Evolutionary conservation across 1,140 invertebrate species (phyloP), one percentile per base, ranked within the genome.

Genomic region (Drosophila seguyi): DNA sequence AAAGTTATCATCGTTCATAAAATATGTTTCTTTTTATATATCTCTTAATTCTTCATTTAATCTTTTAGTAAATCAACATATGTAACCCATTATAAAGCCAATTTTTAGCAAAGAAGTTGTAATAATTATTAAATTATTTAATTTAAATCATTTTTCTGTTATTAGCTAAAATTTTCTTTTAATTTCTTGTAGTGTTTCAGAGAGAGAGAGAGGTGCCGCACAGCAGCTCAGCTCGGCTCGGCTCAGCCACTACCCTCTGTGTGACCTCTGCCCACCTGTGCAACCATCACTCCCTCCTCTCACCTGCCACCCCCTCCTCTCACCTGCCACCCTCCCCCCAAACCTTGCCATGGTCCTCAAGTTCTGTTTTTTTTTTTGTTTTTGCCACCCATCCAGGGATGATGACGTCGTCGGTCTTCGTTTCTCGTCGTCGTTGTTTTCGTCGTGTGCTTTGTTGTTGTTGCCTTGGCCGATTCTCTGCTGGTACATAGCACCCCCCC

Each of bases 391-490:
- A 87, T 85, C 68, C 71, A 79, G 74, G 82, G 78, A 81, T 81
- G 84, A 88, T 87, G 84, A 83, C 84, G 84, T 82, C 71, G 83
- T 84, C 80, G 81, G 73, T 61, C 57, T 65, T 75, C 71, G 68
- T 73, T 75, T 75, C 47, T 42, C 34, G 20, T 74, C 48, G 67
- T 59, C 63, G n/a, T 44, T n/a, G n/a, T n/a, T n/a, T 53, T 52
- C 27, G 20, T 59, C 67, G 67, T 59, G 53, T 22, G 36, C 16
- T 25, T 25, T 52, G 38, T 69, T 75, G 57, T 73, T 75, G 45
- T 84, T 69, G 88, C 90, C 84, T 91, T 91, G 90, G 90, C 90
- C 90, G 90, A 91, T 91, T 90, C 90, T 88, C 68, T 10, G 8
- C 27, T 75, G 66, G 68, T 71, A 72, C 68, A 72, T 72, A 72